Conservation (phyloP, 2,888 invertebrate genomes). For the Drosophila birchii region DNA sequence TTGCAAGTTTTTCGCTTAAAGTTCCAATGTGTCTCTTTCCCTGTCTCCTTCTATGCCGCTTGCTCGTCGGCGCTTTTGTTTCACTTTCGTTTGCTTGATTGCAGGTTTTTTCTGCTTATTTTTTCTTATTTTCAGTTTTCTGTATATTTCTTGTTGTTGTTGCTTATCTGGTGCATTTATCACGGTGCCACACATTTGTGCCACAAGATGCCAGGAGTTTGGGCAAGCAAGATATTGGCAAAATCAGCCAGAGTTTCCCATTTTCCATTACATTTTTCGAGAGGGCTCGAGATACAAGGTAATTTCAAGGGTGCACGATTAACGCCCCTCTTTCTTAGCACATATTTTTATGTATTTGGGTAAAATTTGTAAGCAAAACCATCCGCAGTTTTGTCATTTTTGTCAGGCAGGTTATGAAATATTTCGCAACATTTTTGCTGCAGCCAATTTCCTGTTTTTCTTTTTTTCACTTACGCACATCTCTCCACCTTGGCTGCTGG, state of each 20-base stretch:
- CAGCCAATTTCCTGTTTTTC: constrained; percentile 65
- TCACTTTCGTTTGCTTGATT: constrained; percentile 81
- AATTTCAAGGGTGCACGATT: constrained; percentile 27
- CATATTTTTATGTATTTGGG: constrained; percentile 7
- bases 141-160: constrained; percentile 2
- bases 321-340: constrained; percentile 2
- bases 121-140: constrained; percentile 24
- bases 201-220: constrained; percentile 52
- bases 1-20: constrained; percentile 71
- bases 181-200: constrained; percentile 73
- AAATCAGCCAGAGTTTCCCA: constrained; percentile 66
- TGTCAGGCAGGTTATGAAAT: constrained; percentile 69
- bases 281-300: constrained; percentile 3
- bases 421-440: constrained; percentile 46
- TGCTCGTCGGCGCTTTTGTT: constrained; percentile 66
- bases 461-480: constrained; percentile 67
- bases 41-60: constrained; percentile 12
- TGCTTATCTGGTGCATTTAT: constrained; percentile 65
- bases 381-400: constrained; percentile 52
- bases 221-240: constrained; percentile 26
- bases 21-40: constrained; percentile 26
- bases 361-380: constrained; percentile 8
- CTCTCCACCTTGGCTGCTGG: constrained; percentile 22
- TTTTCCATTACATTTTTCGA: constrained; percentile 71
- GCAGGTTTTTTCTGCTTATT: constrained; percentile 62